phyloP scores from a whole-genome alignment of 2,888 invertebrate species.

The Drosophila siamana region DNA sequence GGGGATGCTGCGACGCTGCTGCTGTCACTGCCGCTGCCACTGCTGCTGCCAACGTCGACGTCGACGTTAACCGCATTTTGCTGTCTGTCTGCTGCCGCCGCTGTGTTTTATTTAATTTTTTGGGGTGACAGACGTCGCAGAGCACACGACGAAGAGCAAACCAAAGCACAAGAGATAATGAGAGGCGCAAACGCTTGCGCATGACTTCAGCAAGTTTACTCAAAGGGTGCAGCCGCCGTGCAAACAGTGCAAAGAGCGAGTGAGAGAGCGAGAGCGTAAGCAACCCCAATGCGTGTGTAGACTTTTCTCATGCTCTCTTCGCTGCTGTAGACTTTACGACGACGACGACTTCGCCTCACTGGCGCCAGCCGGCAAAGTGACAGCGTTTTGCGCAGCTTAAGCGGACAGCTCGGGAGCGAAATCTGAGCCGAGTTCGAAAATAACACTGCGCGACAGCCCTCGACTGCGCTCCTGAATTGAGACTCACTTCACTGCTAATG shows the following conservation, averaged over 20 bases:
- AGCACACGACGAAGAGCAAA: slow-evolving; percentile 20
- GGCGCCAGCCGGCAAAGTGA: slow-evolving; percentile 61
- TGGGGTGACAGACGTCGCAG: slow-evolving; percentile 20
- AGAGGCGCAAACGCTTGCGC: slow-evolving; percentile 55
- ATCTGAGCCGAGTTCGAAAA: slow-evolving; percentile 41
- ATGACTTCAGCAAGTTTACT: slow-evolving; percentile 33
- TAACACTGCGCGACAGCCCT: slow-evolving; percentile 25
- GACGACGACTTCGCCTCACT: slow-evolving; percentile 44
- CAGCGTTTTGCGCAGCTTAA: slow-evolving; percentile 63
- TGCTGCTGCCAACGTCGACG: slow-evolving; percentile 21
- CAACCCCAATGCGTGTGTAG: slow-evolving; percentile 49
- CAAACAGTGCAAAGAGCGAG: background rate
- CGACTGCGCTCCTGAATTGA: slow-evolving; percentile 5
- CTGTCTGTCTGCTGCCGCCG: slow-evolving; percentile 39
- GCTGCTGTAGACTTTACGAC: slow-evolving; percentile 52
- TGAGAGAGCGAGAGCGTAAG: background rate
- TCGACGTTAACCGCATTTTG: slow-evolving; percentile 44
- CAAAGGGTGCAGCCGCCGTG: slow-evolving; percentile 66
- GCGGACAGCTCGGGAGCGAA: slow-evolving; percentile 43
- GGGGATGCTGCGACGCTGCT: slow-evolving; percentile 67
- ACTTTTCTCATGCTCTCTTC: slow-evolving; percentile 25
- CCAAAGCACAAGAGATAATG: slow-evolving; percentile 6
- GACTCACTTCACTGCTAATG: background rate
- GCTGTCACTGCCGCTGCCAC: background rate
- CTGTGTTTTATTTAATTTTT: background rate